Evolutionary conservation across 1,140 invertebrate species (phyloP), one percentile per base, ranked within the genome.

Genomic region (Portunus trituberculatus): DNA sequence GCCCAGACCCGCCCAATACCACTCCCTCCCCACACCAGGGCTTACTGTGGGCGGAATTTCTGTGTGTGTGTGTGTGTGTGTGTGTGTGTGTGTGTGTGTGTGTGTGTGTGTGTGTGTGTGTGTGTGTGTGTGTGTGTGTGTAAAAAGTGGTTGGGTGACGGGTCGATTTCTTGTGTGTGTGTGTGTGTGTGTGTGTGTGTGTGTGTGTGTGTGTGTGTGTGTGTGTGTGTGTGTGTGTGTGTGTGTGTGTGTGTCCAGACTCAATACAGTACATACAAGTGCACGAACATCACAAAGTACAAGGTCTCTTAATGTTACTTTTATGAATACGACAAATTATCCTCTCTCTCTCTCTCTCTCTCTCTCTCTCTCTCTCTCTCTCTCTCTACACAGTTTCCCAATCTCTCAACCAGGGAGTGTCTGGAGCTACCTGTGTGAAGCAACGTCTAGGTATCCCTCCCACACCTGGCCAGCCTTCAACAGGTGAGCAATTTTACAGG

Each of bases 211-310:
- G 86, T 88, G 86, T 88, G 86, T 88, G 86, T 88, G 86, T 88
- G 86, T 88, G 86, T 88, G 86, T 88, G 86, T 88, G 86, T 89
- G 87, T 89, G 87, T 89, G 87, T 89, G 87, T 89, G 87, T 89
- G 87, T 89, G 87, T 89, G 87, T 89, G 87, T 89, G 87, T 89
- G 87, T 48, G 87, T 89, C 4, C 32, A 6, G 28, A 31, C 32
- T 31, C 39, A 10, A 2, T 59, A 59, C 0, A 59, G 20, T 59
- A 59, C 20, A 59, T 59, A 20, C 10, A 59, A 4, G 52, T 39
- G 39, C 39, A 39, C 6, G 39, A 39, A 39, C 39, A 39, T 39
- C 6, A 39, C 39, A 39, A 39, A 39, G 39, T 39, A 39, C 39
- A 39, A 39, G 39, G 39, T 39, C 39, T 39, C 39, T 39, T 39